Conservation (phyloP, 2,888 invertebrate species). For the Caenorhabditis sulstoni region DNA sequence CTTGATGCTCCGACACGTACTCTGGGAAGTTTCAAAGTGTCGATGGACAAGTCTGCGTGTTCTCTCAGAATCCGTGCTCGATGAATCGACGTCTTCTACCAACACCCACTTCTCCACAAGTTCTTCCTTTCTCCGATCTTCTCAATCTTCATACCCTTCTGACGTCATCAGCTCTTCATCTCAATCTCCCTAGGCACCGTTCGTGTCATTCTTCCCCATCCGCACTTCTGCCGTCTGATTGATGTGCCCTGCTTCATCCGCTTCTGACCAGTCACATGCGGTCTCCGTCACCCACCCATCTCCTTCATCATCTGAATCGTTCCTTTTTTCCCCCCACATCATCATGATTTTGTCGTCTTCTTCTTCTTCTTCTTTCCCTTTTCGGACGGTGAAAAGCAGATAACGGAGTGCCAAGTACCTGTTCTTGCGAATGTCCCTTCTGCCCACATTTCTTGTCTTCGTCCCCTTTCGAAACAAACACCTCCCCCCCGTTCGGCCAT, state of each 20-base stretch:
- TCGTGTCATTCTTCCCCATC: neutral
- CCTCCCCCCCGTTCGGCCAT: constrained; percentile 6
- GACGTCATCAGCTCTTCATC: neutral
- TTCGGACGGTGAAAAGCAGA: constrained; percentile 6
- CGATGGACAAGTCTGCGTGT: too few species aligned
- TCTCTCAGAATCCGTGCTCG: too few species aligned
- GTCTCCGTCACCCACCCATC: constrained; percentile 16
- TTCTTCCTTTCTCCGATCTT: too few species aligned
- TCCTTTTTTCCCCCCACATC: constrained; percentile 16
- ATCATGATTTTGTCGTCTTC: constrained; percentile 12
- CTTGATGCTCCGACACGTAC: too few species aligned
- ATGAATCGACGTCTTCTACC: too few species aligned
- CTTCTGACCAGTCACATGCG: constrained; percentile 27
- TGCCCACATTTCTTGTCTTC: constrained; percentile 35
- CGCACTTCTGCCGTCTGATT: constrained; percentile 7
- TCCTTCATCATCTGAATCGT: constrained; percentile 34
- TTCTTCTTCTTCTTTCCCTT: constrained; percentile 30
- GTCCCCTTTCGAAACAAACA: constrained; percentile 38
- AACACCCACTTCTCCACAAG: too few species aligned
- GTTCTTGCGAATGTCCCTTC: constrained; percentile 37
- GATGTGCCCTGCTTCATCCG: constrained; percentile 2
- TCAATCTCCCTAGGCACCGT: neutral
- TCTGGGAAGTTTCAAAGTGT: too few species aligned
- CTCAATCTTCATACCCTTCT: too few species aligned
- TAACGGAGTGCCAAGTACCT: constrained; percentile 51